A percentile compares a stretch with the other conserved stretches of the same genome.
These are phyloP conservation scores for Microctenopoma stevenorrisi DNA, from an alignment of 2,797 vertebrate species.

Conservation along the genomic window DNA sequence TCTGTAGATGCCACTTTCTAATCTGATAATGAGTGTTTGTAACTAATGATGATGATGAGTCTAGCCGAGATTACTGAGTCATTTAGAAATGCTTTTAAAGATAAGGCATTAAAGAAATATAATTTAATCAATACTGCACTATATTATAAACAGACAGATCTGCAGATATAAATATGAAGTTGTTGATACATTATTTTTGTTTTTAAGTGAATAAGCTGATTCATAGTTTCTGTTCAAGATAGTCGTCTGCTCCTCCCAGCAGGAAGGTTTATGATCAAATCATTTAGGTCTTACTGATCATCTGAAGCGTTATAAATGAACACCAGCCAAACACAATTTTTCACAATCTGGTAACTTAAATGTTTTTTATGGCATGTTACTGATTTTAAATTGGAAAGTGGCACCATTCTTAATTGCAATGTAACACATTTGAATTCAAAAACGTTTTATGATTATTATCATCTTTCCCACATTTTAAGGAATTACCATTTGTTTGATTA, in stretches of 20 bases:
- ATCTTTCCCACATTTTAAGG: background rate
- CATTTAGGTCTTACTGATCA: background rate
- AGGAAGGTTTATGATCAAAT: background rate
- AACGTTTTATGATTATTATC: background rate
- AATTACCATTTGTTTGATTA: background rate
- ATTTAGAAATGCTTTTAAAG: background rate
- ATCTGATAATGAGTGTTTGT: background rate
- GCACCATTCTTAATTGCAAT: background rate
- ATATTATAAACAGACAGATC: background rate
- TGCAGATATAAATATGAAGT: background rate
- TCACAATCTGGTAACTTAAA: constrained; percentile 8
- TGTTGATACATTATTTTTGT: background rate
- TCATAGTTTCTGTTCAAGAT: background rate
- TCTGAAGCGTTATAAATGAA: background rate
- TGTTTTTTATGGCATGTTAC: background rate
- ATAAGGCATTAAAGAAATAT: background rate
- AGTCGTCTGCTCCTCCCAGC: background rate
- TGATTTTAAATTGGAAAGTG: background rate
- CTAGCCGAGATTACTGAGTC: background rate
- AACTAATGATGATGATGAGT: background rate
- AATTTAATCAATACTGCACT: background rate
- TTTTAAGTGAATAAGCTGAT: background rate
- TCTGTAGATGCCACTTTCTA: background rate
- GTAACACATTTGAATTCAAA: no score
- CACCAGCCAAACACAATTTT: background rate